A percentile compares a stretch with the other conserved stretches of the same genome.
These are phyloP conservation scores for Muscidifurax raptorellus DNA, from an alignment of 1,140 invertebrate species.

Conservation along the genomic window DNA sequence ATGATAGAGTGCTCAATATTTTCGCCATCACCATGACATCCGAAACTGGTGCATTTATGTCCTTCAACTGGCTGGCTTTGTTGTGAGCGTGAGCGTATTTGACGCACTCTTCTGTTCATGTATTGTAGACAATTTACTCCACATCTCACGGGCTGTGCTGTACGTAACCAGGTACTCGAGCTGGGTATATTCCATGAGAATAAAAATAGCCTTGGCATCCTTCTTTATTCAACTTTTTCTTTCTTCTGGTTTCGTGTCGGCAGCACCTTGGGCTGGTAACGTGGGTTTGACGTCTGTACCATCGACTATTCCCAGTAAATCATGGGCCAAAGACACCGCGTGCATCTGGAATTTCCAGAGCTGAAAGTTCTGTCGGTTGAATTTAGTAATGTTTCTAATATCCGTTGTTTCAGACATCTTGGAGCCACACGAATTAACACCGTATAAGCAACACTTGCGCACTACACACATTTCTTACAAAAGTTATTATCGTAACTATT, in stretches of 20 bases:
- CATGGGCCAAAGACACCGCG: neutral
- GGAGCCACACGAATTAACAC: neutral
- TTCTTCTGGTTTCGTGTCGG: neutral
- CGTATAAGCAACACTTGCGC: neutral
- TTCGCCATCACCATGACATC: constrained; percentile 51
- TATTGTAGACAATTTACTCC: constrained; percentile 9
- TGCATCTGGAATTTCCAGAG: constrained; percentile 42
- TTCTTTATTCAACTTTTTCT: neutral
- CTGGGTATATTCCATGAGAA: constrained; percentile 33
- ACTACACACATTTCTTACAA: no score
- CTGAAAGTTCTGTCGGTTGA: constrained; percentile 42
- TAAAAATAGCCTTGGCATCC: constrained; percentile 37
- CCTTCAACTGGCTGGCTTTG: neutral
- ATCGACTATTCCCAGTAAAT: constrained; percentile 1
- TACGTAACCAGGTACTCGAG: constrained; percentile 37
- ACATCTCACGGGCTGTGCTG: neutral
- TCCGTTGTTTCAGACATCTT: constrained; percentile 34
- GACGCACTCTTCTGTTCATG: constrained; percentile 30
- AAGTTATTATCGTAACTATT: neutral
- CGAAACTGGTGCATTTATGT: constrained; percentile 1
- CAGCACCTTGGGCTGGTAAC: neutral
- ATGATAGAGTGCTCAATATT: constrained; percentile 46
- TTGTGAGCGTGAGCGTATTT: constrained; percentile 9
- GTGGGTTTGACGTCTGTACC: neutral
- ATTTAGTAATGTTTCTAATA: constrained; percentile 34